Base-by-base conservation (phyloP, 23 tunicate species). In the Ciona savignyi region DNA sequence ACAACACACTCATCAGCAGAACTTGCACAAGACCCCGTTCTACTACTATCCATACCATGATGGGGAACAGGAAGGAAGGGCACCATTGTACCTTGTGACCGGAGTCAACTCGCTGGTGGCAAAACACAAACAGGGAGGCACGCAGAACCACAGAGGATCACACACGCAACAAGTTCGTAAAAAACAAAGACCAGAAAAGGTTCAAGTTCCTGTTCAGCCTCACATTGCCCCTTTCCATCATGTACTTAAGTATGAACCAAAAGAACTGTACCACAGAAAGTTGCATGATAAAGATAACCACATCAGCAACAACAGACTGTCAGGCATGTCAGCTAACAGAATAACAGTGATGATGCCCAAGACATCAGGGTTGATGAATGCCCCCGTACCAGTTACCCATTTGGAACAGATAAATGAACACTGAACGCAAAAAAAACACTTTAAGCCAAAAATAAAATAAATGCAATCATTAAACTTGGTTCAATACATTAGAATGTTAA, bases 81-180 rank as follows among this genome's bases (percentile, higher is more conserved):
- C 86, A 15, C 87, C 87, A 27, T 63, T 88, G 67, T 88, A 88
- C 42, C 78, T 88, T 23, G 96, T 88, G 25, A 88, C 96, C 33
- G 87, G 85, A 0, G 96, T 79, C 6, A 77, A 77, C 63, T 67
- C 87, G 20, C 26, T 74, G 65, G 77, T 30, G 1, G 25, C 29
- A 30, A 29, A 68, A 30, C 30, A 2, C 60, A 60, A 32, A 60
- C 62, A 70, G 35, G 3, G 35, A 68, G 15, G 56, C 9, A 42
- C 56, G 15, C 56, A 42, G 56, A 42, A 42, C 11, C 15, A 9
- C 11, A 9, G 56, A 15, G 66, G 11, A 6, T 51, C 23, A 65
- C 49, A n/a, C n/a, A n/a, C n/a, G n/a, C 67, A 63, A 9, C 67
- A 23, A n/a, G 67, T 25, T 4, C 15, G 22, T 4, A 63, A 23